phyloP scores from a whole-genome alignment of 2,888 invertebrate species.

The Nomada fucata region DNA sequence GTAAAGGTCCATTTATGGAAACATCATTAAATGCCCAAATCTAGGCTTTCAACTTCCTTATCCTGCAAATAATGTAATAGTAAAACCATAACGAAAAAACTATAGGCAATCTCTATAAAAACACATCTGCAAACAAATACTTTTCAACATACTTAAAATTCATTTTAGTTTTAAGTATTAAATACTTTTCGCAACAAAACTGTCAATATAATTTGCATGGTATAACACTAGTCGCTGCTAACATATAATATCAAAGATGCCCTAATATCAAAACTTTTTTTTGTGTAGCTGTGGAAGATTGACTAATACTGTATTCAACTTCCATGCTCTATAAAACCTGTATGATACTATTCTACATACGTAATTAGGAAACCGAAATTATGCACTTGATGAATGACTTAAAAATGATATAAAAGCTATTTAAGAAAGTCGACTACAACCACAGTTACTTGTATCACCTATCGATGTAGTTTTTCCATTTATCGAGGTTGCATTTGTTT shows the following conservation, averaged over 20 bases:
- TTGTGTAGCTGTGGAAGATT: conserved; percentile 59
- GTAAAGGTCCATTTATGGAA: conserved; percentile 41
- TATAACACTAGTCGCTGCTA: conserved; percentile 64
- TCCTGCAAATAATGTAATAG: conserved; percentile 43
- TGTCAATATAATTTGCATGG: conserved; percentile 59
- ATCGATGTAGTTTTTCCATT: conserved; percentile 90
- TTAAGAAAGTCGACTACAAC: conserved; percentile 84
- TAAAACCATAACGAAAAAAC: conserved; percentile 48
- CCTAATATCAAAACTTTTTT: conserved; percentile 51
- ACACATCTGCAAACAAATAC: conserved; percentile 53
- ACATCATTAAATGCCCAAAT: conserved; percentile 44
- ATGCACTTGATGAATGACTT: conserved; percentile 50
- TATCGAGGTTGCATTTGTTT: conserved; percentile 89
- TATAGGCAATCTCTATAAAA: conserved; percentile 44
- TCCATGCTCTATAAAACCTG: conserved; percentile 64
- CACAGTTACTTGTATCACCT: conserved; percentile 88
- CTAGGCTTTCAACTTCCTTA: conserved; percentile 47
- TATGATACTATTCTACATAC: conserved; percentile 55
- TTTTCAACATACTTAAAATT: conserved; percentile 57
- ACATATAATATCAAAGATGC: conserved; percentile 65
- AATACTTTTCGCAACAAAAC: conserved; percentile 64
- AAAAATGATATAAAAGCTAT: conserved; percentile 66
- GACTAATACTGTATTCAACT: conserved; percentile 65
- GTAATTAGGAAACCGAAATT: conserved; percentile 60
- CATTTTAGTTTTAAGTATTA: conserved; percentile 52